phyloP scores from a whole-genome alignment of 2,797 vertebrate species.

The Columba guinea region DNA sequence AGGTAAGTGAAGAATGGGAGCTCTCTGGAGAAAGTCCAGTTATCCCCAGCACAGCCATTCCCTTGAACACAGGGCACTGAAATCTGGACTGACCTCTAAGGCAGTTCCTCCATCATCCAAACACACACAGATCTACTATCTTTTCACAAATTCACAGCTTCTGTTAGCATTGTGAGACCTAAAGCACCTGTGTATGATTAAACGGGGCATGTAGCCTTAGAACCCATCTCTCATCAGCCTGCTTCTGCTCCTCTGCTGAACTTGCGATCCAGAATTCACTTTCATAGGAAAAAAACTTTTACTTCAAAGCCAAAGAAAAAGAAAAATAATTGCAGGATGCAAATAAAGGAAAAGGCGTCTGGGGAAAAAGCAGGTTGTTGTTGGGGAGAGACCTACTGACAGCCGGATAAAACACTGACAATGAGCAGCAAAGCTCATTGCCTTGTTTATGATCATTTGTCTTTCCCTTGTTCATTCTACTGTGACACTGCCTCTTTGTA shows the following conservation, averaged over 20 bases:
- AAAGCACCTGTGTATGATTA: background rate
- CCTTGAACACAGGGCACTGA: background rate
- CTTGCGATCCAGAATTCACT: background rate
- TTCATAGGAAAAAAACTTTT: background rate
- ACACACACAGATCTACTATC: background rate
- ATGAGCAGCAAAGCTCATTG: background rate
- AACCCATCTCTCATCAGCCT: background rate
- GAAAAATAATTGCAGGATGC: background rate
- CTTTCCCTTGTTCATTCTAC: background rate
- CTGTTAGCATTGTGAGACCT: background rate
- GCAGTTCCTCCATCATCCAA: background rate
- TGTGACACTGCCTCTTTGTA: background rate
- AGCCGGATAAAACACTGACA: background rate
- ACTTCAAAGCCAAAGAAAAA: background rate
- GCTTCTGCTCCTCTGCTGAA: background rate
- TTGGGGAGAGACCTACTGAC: background rate
- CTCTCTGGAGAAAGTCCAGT: background rate
- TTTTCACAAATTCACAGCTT: background rate
- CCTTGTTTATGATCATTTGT: background rate
- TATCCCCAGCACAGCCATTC: background rate
- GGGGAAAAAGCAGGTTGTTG: background rate
- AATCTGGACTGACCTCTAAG: background rate
- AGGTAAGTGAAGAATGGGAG: background rate
- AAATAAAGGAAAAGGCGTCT: background rate
- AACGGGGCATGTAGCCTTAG: background rate